Percentiles rank a stretch among this genome's conserved stretches.
These are phyloP conservation scores for Acipenser transmontanus DNA, from an alignment of 2,797 vertebrate genomes.

Conservation along the genomic window DNA sequence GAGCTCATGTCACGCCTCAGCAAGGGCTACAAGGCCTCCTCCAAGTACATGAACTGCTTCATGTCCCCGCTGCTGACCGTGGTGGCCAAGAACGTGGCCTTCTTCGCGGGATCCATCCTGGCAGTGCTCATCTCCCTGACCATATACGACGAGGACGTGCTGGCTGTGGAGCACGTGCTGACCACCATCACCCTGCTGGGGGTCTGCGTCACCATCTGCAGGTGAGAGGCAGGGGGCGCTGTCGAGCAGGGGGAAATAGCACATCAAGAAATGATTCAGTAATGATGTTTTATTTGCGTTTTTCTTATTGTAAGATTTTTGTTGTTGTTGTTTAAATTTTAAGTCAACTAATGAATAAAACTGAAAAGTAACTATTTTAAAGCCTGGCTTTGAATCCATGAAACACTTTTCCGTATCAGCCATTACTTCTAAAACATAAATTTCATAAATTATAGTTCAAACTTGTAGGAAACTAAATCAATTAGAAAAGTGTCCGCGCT, in stretches of 20 bases:
- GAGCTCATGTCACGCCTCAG: constrained; percentile 93
- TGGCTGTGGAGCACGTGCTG: constrained; percentile 90
- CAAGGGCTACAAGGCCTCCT: constrained; percentile 93
- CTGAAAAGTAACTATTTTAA: too few relatives aligned
- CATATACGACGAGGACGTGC: constrained; percentile 93
- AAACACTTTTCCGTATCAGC: too few relatives aligned
- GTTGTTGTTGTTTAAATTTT: background rate
- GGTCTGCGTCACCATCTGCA: constrained; percentile 88
- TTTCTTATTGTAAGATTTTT: background rate
- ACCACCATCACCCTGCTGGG: constrained; percentile 90
- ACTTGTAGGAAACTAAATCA: too few relatives aligned
- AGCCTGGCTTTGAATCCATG: too few relatives aligned
- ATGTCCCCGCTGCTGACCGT: constrained; percentile 88
- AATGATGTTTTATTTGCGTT: background rate
- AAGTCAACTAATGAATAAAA: too few relatives aligned
- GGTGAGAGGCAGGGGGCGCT: constrained; percentile 54
- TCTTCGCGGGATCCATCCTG: constrained; percentile 93
- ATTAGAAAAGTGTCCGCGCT: too few relatives aligned
- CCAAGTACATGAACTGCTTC: constrained; percentile 99
- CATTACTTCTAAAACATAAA: too few relatives aligned
- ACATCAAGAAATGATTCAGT: too few relatives aligned
- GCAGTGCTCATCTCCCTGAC: constrained; percentile 95
- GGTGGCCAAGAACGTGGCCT: constrained; percentile 91
- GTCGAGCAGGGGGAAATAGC: background rate
- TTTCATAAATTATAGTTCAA: too few relatives aligned